Evolutionary conservation across 2,888 invertebrate genomes (phyloP), one percentile per base, ranked within the genome.

Genomic region (Galerucella calmariensis): DNA sequence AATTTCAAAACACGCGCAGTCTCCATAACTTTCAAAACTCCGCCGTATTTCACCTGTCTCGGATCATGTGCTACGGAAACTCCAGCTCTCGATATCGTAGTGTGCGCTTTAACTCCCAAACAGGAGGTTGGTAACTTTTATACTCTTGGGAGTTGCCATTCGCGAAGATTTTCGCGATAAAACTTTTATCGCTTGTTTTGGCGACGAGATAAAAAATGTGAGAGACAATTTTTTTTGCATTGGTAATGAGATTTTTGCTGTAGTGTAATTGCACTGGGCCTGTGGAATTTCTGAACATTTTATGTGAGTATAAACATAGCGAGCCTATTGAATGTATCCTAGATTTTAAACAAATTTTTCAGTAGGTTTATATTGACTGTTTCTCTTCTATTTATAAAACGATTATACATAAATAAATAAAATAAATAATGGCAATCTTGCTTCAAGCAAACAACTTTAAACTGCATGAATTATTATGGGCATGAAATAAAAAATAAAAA

Each of bases 41-140:
- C 70, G 77, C 79, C 81, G 80, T 83, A 83, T 81, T 82, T 83
- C 75, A 83, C 82, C 82, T 83, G 82, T 80, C 80, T 79, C 73
- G 79, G 77, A 80, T 82, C 82, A 81, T 82, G 82, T 81, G 82
- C 79, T 80, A 81, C 78, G 75, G 77, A 80, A 80, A 78, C 77
- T 78, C 74, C 69, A 72, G 78, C 77, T 79, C 78, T 78, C 77
- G 78, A 79, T 79, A 81, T 81, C 81, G 82, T 82, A 82, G 82
- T 82, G 70, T 61, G 80, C 81, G 82, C 81, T 82, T 72, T 73
- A 78, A 70, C 76, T 78, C 69, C 73, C 75, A 69, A 51, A 75
- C 65, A 71, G 77, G 70, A 73, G 69, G 72, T 73, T 72, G 71
- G 56, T 56, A 16, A 16, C 65, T 75, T 65, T 51, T 66, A 76